Evolutionary conservation across 2,797 vertebrate genomes (phyloP).

Genomic region (Liparis tanakae): DNA sequence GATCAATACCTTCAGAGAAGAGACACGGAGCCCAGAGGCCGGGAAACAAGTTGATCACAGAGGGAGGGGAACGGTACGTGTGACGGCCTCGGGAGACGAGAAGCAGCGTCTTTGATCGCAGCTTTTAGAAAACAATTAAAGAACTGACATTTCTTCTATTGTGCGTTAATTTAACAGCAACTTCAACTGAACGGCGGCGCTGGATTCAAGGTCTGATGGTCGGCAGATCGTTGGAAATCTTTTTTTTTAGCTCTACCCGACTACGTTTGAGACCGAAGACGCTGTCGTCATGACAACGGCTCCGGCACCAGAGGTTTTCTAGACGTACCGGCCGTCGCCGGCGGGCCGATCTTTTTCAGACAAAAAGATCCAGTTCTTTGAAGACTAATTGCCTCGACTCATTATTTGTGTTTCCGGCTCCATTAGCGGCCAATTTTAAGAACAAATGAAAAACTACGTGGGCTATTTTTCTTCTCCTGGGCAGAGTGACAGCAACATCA

Average conservation of each 20-base stretch:
- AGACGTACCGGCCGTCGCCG: background rate
- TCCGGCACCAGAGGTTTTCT: background rate
- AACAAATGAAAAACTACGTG: conserved; percentile 22
- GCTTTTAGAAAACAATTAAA: background rate
- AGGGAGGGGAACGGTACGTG: background rate
- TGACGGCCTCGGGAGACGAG: background rate
- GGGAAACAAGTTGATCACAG: background rate
- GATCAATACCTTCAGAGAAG: too few species aligned
- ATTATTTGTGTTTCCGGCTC: conserved; percentile 9
- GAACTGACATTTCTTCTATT: background rate
- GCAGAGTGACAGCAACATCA: conserved; percentile 40
- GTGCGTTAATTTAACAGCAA: conserved; percentile 1
- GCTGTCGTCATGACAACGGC: background rate
- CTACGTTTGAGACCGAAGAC: background rate
- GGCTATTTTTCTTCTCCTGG: background rate
- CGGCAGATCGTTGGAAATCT: background rate
- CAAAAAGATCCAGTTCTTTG: background rate
- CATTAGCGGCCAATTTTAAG: background rate
- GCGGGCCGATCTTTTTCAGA: background rate
- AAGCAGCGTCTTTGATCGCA: background rate
- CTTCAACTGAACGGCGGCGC: background rate
- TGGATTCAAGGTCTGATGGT: background rate
- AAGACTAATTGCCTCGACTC: background rate
- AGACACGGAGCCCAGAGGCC: too few species aligned
- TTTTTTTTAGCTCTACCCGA: background rate